phyloP scores from a whole-genome alignment of 2,797 vertebrate genomes.

The Synaphobranchus kaupii region DNA sequence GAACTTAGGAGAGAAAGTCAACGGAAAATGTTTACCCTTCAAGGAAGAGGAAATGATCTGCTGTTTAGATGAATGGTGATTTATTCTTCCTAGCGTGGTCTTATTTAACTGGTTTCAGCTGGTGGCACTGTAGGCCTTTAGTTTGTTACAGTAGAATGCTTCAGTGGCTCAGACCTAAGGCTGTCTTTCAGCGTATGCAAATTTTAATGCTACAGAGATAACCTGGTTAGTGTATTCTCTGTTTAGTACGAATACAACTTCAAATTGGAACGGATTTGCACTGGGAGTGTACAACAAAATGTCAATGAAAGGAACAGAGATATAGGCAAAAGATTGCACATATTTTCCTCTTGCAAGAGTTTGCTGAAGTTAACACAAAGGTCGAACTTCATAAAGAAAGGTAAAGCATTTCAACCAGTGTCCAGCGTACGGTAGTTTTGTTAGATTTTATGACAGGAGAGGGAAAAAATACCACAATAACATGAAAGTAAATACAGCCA shows the following conservation, averaged over 20 bases:
- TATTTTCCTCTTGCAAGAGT: background rate
- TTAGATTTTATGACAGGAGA: background rate
- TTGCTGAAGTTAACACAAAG: background rate
- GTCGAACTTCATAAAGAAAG: background rate
- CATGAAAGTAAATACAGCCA: background rate
- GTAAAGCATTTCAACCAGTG: background rate
- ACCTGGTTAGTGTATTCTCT: background rate
- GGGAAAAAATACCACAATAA: background rate
- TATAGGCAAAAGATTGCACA: background rate
- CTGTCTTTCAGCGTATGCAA: background rate
- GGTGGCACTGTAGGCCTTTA: background rate
- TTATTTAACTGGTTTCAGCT: slow-evolving; percentile 16
- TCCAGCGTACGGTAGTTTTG: background rate
- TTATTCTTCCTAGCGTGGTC: background rate
- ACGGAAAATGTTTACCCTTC: background rate
- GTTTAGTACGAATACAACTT: background rate
- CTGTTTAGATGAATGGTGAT: background rate
- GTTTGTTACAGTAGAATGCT: background rate
- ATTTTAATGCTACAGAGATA: background rate
- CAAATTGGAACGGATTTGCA: background rate
- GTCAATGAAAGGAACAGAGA: background rate
- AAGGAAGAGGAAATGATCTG: background rate
- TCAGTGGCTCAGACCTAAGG: background rate
- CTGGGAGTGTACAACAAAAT: background rate
- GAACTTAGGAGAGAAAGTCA: background rate